phyloP scores from a whole-genome alignment of 2,888 invertebrate genomes.

The Tuberolachnus salignus region DNA sequence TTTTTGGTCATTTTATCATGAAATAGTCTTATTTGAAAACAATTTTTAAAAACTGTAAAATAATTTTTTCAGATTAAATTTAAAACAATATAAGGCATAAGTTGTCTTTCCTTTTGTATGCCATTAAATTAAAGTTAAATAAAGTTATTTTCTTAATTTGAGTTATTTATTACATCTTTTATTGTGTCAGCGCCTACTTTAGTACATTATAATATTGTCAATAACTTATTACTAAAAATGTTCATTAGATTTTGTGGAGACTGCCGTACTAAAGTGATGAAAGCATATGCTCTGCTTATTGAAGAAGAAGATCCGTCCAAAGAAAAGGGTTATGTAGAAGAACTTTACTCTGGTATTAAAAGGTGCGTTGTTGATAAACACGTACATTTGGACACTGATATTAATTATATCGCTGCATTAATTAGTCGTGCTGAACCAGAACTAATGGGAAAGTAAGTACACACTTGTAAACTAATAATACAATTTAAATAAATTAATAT shows the following conservation, averaged over 20 bases:
- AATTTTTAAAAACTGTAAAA: too few relatives aligned
- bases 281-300: slow-evolving; percentile 85
- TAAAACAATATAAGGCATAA: too few relatives aligned
- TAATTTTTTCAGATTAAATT: too few relatives aligned
- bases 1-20: neutral
- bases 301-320: slow-evolving; percentile 79
- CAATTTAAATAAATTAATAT: neutral
- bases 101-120: too few relatives aligned
- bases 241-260: slow-evolving; percentile 79
- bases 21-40: neutral
- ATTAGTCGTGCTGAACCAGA: slow-evolving; percentile 92
- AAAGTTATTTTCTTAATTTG: too few relatives aligned
- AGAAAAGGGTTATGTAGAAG: slow-evolving; percentile 88
- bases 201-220: neutral
- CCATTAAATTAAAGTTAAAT: too few relatives aligned
- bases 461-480: slow-evolving; percentile 3
- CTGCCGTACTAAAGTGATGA: slow-evolving; percentile 86
- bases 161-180: too few relatives aligned
- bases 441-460: slow-evolving; percentile 75
- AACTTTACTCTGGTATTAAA: slow-evolving; percentile 84
- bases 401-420: slow-evolving; percentile 85
- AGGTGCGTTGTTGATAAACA: slow-evolving; percentile 85
- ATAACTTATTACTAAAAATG: slow-evolving; percentile 1
- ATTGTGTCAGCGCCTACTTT: too few relatives aligned
- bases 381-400: slow-evolving; percentile 84